phyloP scores from a whole-genome alignment of 2,888 invertebrate genomes.

The Nomada ferruginata region DNA sequence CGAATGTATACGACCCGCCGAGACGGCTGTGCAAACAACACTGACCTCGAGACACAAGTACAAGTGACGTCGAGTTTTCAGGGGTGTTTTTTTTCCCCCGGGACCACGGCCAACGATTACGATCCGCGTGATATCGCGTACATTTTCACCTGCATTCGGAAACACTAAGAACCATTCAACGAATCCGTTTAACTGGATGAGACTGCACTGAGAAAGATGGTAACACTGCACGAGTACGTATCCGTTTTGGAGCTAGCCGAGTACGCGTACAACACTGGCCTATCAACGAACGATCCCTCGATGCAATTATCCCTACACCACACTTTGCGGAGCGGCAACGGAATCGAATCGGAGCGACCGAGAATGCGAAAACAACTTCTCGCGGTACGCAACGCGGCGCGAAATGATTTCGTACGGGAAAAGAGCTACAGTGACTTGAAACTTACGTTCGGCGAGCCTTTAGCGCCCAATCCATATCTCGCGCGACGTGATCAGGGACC shows the following conservation, averaged over 20 bases:
- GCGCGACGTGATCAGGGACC: slow-evolving; percentile 80
- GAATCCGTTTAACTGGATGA: neutral
- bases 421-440: neutral
- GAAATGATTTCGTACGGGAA: neutral
- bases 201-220: neutral
- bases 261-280: slow-evolving; percentile 9
- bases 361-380: neutral
- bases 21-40: slow-evolving; percentile 61
- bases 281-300: slow-evolving; percentile 3
- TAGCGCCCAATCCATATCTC: slow-evolving; percentile 84
- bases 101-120: neutral
- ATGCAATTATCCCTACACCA: neutral
- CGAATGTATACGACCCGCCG: slow-evolving; percentile 37
- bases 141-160: too few species aligned
- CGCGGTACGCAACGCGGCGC: neutral
- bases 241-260: neutral
- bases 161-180: neutral
- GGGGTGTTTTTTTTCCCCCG: slow-evolving; percentile 10
- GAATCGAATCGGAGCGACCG: neutral
- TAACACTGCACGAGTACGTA: slow-evolving; percentile 14
- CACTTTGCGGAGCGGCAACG: neutral
- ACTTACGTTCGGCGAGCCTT: slow-evolving; percentile 84
- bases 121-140: neutral
- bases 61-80: slow-evolving; percentile 24
- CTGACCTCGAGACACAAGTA: slow-evolving; percentile 54